A percentile compares a stretch with the other conserved stretches of the same genome.
Conservation (phyloP, 2,113 vertebrate genomes). For the Labeo rohita region DNA sequence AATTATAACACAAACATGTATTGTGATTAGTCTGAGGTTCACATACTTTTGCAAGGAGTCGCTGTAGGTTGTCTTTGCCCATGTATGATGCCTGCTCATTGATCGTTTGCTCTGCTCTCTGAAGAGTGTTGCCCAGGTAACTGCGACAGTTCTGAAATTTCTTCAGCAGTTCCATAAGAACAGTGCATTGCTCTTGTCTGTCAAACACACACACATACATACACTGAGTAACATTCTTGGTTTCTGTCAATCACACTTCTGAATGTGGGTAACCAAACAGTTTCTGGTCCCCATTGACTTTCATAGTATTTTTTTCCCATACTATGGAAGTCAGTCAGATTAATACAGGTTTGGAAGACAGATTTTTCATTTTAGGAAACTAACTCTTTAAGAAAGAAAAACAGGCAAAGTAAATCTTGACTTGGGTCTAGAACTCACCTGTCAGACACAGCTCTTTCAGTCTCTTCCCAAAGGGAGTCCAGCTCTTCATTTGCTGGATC, state of each 20-base stretch:
- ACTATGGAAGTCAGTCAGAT: neutral
- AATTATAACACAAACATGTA: neutral
- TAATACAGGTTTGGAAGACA: neutral
- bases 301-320: neutral
- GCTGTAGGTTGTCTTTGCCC: slow-evolving; percentile 91
- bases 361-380: neutral
- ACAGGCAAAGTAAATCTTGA: neutral
- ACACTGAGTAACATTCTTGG: neutral
- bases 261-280: neutral
- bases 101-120: slow-evolving; percentile 85
- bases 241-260: neutral
- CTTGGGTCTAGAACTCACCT: slow-evolving; percentile 9
- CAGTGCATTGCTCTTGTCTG: slow-evolving; percentile 84
- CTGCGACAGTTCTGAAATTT: slow-evolving; percentile 86
- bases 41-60: slow-evolving; percentile 81
- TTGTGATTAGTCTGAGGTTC: neutral
- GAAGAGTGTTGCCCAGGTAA: slow-evolving; percentile 80
- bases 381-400: neutral
- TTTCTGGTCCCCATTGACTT: neutral
- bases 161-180: slow-evolving; percentile 86
- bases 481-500: slow-evolving; percentile 70
- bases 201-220: slow-evolving; percentile 13
- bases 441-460: slow-evolving; percentile 76
- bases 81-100: slow-evolving; percentile 87
- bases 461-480: slow-evolving; percentile 81